These are phyloP conservation scores for Dryomyza anilis DNA, from an alignment of 2,888 invertebrate genomes.

Conservation along the genomic window DNA sequence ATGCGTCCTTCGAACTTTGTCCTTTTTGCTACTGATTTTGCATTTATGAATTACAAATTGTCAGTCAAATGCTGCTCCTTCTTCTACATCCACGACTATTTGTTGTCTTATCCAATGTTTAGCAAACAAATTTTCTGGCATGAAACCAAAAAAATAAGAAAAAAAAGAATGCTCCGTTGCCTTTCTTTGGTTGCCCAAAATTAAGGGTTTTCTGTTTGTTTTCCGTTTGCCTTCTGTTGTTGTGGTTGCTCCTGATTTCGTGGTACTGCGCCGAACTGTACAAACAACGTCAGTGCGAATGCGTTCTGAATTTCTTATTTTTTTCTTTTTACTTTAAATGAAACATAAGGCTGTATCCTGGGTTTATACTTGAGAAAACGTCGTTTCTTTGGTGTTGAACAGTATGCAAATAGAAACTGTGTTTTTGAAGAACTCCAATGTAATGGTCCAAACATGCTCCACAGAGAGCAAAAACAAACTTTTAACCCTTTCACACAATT, in stretches of 20 bases:
- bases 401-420: too few species aligned
- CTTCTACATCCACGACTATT: background rate
- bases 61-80: too few species aligned
- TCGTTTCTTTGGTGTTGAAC: too few species aligned
- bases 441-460: too few species aligned
- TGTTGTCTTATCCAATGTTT: slow-evolving; percentile 27
- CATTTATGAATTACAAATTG: slow-evolving; percentile 23
- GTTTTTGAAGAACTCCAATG: too few species aligned
- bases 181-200: slow-evolving; percentile 3
- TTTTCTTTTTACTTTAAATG: background rate
- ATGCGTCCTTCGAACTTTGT: background rate
- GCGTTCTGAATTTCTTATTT: background rate
- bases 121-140: slow-evolving; percentile 23
- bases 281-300: background rate
- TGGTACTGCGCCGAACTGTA: background rate
- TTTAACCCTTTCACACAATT: too few species aligned
- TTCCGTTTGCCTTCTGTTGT: background rate
- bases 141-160: background rate
- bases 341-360: too few species aligned
- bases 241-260: background rate
- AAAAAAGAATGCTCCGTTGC: background rate
- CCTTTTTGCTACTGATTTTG: background rate
- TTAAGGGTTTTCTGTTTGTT: background rate
- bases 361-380: too few species aligned
- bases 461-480: too few species aligned